Conservation (phyloP, 1,140 invertebrate genomes). For the Drosophila sp. region DNA sequence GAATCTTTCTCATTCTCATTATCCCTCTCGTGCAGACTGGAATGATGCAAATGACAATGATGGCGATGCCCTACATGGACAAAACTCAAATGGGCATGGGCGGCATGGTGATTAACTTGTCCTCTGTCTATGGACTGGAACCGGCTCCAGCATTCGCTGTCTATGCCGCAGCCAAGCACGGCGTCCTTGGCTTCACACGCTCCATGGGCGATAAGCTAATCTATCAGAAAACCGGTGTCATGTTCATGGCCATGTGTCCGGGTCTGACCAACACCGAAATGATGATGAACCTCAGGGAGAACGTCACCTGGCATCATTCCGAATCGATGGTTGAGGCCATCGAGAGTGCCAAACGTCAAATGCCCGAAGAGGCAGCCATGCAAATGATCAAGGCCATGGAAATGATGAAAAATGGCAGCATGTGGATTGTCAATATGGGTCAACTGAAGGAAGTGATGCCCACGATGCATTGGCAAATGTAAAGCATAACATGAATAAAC, state of each 20-base stretch:
- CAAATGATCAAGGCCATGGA: slow-evolving; percentile 74
- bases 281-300: slow-evolving; percentile 76
- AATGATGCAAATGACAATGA: slow-evolving; percentile 65
- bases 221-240: slow-evolving; percentile 66
- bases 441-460: slow-evolving; percentile 70
- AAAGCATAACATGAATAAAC: slow-evolving; percentile 5
- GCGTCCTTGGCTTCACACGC: slow-evolving; percentile 84
- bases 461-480: slow-evolving; percentile 72
- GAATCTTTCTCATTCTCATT: background rate
- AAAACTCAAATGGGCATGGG: slow-evolving; percentile 85
- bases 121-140: slow-evolving; percentile 85
- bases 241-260: slow-evolving; percentile 71
- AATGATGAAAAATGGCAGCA: slow-evolving; percentile 72
- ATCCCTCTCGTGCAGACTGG: slow-evolving; percentile 43
- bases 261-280: slow-evolving; percentile 68
- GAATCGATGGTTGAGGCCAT: slow-evolving; percentile 65
- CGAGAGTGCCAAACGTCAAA: slow-evolving; percentile 68
- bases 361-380: slow-evolving; percentile 66
- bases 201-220: slow-evolving; percentile 74
- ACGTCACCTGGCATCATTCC: slow-evolving; percentile 66
- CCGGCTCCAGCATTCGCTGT: slow-evolving; percentile 79
- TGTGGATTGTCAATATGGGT: slow-evolving; percentile 69
- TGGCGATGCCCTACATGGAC: slow-evolving; percentile 83
- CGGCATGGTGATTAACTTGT: slow-evolving; percentile 87
- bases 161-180: slow-evolving; percentile 84